These are phyloP conservation scores for Nematolebias whitei DNA, from an alignment of 2,113 vertebrate species.

Conservation along the genomic window DNA sequence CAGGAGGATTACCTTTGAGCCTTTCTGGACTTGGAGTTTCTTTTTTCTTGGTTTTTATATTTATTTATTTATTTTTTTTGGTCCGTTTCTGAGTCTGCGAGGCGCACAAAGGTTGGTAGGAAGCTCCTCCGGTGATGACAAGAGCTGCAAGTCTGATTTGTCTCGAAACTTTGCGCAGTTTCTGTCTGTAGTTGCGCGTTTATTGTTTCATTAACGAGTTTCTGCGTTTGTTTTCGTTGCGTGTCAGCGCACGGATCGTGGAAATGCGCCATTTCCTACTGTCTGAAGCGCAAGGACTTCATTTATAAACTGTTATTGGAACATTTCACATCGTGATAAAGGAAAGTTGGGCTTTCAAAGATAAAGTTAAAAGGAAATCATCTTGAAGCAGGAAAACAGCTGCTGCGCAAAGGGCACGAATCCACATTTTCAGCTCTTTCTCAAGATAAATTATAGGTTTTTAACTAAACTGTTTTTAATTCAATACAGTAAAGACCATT, in stretches of 20 bases:
- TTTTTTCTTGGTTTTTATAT: not conserved
- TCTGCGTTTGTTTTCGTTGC: slow-evolving; percentile 14
- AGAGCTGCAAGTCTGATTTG: slow-evolving; percentile 1
- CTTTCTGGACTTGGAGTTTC: slow-evolving; percentile 1
- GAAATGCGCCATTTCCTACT: not conserved
- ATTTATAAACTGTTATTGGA: too few species aligned
- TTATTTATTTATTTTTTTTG: too few species aligned
- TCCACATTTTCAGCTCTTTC: not conserved
- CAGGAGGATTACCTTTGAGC: slow-evolving; percentile 41
- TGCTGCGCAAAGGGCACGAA: not conserved
- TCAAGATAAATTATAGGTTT: not conserved
- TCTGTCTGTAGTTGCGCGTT: not conserved
- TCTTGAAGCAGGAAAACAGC: not conserved
- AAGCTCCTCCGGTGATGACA: slow-evolving; percentile 4
- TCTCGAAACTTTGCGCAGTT: not conserved
- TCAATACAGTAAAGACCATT: too few species aligned
- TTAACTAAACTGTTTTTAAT: too few species aligned
- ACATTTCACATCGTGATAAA: too few species aligned
- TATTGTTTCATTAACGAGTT: too few species aligned
- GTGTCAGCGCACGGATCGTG: not conserved
- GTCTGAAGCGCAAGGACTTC: not conserved
- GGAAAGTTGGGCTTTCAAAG: too few species aligned
- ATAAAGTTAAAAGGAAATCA: not conserved
- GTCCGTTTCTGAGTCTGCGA: not conserved
- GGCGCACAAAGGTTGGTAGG: slow-evolving; percentile 47